A percentile compares a stretch with the other conserved stretches of the same genome.
These are phyloP conservation scores for Brachypteracias leptosomus DNA, from an alignment of 2,113 vertebrate species.

Conservation along the genomic window DNA sequence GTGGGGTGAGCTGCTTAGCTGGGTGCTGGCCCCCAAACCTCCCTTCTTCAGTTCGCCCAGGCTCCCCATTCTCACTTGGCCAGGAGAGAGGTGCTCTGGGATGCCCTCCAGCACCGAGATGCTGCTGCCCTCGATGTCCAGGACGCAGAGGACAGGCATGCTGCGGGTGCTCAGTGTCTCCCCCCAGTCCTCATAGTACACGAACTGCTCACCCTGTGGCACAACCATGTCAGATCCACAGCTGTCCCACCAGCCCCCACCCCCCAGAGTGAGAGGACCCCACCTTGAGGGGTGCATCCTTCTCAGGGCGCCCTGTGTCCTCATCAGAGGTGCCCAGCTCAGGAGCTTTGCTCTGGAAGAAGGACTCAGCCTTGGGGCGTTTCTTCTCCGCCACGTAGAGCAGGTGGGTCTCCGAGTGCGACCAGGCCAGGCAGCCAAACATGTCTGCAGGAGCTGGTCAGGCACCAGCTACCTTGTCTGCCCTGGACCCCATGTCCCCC, in stretches of 20 bases:
- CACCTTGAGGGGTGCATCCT: slow-evolving; percentile 74
- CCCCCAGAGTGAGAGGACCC: accelerated
- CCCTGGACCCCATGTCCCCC: neutral
- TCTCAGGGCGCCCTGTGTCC: slow-evolving; percentile 74
- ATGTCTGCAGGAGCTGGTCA: slow-evolving; percentile 76
- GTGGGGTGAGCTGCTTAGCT: neutral
- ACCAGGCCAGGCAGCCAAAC: slow-evolving; percentile 96
- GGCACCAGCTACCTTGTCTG: accelerated
- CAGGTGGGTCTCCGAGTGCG: slow-evolving; percentile 95
- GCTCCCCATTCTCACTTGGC: slow-evolving; percentile 78
- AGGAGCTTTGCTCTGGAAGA: slow-evolving; percentile 83
- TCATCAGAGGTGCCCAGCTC: slow-evolving; percentile 15
- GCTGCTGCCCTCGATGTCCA: slow-evolving; percentile 88
- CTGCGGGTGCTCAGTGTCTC: slow-evolving; percentile 83
- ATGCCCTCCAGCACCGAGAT: slow-evolving; percentile 88
- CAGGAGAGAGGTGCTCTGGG: slow-evolving; percentile 88
- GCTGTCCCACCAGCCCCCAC: accelerated
- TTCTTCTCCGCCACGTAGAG: slow-evolving; percentile 97
- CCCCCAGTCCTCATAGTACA: slow-evolving; percentile 75
- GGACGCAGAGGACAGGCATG: slow-evolving; percentile 84
- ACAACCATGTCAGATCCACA: neutral
- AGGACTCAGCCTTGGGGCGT: slow-evolving; percentile 90
- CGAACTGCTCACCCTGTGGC: slow-evolving; percentile 89
- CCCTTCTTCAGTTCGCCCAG: neutral
- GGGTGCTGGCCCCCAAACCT: neutral